A percentile compares a stretch with the other conserved stretches of the same genome.
Evolutionary conservation across 1,140 invertebrate species (phyloP).

Genomic region (Eriosoma lanigerum): DNA sequence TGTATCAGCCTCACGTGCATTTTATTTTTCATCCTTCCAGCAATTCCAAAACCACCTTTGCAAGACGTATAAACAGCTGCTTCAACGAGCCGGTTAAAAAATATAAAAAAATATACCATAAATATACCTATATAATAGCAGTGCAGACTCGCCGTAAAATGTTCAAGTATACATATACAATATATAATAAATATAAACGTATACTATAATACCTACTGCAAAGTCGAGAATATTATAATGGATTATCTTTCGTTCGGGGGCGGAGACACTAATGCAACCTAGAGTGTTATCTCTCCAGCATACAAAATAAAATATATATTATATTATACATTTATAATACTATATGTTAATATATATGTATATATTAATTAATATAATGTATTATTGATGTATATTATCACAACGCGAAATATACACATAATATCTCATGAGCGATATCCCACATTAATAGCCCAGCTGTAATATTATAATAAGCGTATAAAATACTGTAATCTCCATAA

Average conservation of each 20-base stretch:
- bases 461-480: no score
- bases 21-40: neutral
- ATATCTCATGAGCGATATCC: neutral
- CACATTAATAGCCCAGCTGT: no score
- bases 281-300: neutral
- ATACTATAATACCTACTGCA: neutral
- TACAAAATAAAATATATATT: neutral
- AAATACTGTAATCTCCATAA: neutral
- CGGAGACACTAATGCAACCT: conserved; percentile 1
- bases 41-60: no score
- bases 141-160: no score
- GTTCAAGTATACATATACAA: no score
- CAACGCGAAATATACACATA: conserved; percentile 12
- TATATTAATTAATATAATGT: conserved; percentile 1
- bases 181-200: neutral
- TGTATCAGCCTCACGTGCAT: neutral
- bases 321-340: no score
- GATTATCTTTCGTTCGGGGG: neutral
- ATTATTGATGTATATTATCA: neutral
- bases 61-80: neutral
- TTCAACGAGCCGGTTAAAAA: neutral
- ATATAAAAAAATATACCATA: no score
- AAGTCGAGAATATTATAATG: neutral
- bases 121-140: no score
- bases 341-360: no score